phyloP scores from a whole-genome alignment of 2,113 vertebrate genomes.

The Vidua chalybeata region DNA sequence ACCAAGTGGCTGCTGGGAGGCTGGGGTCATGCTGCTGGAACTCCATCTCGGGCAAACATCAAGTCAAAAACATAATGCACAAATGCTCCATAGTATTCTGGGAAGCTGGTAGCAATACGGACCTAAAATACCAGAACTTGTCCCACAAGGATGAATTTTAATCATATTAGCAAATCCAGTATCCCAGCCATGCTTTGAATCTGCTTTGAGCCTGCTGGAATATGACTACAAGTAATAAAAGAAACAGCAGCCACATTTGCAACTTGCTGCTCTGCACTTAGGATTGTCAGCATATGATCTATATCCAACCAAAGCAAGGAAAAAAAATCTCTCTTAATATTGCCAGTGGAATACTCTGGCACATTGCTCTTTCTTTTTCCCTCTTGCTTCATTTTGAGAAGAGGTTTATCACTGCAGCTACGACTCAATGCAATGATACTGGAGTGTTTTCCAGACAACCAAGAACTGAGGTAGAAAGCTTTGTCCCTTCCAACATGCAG shows the following conservation, averaged over 20 bases:
- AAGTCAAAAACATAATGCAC: neutral
- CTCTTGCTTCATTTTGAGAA: neutral
- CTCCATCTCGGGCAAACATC: neutral
- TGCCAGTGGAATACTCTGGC: neutral
- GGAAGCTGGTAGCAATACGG: neutral
- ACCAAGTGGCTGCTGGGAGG: rapidly evolving
- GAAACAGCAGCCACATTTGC: neutral
- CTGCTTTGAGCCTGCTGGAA: neutral
- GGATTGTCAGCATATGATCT: neutral
- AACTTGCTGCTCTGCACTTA: neutral
- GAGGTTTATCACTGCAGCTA: neutral
- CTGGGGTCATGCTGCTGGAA: neutral
- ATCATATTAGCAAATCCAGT: neutral
- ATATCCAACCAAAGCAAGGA: neutral
- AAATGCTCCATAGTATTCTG: neutral
- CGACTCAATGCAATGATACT: neutral
- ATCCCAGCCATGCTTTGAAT: neutral
- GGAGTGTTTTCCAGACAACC: neutral
- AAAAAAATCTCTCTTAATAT: neutral
- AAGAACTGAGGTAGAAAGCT: neutral
- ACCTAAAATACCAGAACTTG: neutral
- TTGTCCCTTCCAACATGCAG: neutral
- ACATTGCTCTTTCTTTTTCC: neutral
- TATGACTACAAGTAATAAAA: neutral
- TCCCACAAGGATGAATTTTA: neutral